Percentiles rank a stretch among this genome's conserved stretches.
Evolutionary conservation across 2,888 invertebrate species (phyloP).

Genomic region (Rotaria sp.): DNA sequence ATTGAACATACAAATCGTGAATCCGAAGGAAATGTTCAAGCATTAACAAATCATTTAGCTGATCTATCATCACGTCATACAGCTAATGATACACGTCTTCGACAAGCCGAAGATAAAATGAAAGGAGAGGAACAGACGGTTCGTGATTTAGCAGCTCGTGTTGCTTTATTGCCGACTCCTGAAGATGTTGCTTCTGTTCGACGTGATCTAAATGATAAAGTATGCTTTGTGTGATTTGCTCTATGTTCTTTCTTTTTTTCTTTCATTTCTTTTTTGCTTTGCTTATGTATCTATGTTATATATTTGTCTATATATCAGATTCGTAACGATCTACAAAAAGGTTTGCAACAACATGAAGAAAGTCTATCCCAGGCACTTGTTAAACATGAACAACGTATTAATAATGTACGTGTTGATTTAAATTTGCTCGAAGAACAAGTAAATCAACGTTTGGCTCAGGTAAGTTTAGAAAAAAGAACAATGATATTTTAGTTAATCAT

Average conservation of each 20-base stretch:
- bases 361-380: not conserved
- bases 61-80: not conserved
- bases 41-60: not conserved
- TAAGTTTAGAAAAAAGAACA: not conserved
- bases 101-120: not conserved
- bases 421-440: not conserved
- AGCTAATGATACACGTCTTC: not conserved
- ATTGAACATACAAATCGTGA: not conserved
- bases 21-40: not conserved
- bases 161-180: not conserved
- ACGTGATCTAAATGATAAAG: constrained; percentile 15
- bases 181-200: not conserved
- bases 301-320: not conserved
- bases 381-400: constrained; percentile 27
- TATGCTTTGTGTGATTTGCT: not conserved
- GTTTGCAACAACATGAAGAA: constrained; percentile 14
- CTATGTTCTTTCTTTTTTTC: not conserved
- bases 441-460: not conserved
- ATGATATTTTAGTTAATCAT: not conserved
- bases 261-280: not conserved
- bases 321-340: constrained; percentile 11
- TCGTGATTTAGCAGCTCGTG: not conserved
- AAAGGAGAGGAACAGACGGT: not conserved
- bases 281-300: not conserved
- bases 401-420: not conserved